Evolutionary conservation across 2,797 vertebrate genomes (phyloP).

Genomic region (Gymnoscopelus braueri): DNA sequence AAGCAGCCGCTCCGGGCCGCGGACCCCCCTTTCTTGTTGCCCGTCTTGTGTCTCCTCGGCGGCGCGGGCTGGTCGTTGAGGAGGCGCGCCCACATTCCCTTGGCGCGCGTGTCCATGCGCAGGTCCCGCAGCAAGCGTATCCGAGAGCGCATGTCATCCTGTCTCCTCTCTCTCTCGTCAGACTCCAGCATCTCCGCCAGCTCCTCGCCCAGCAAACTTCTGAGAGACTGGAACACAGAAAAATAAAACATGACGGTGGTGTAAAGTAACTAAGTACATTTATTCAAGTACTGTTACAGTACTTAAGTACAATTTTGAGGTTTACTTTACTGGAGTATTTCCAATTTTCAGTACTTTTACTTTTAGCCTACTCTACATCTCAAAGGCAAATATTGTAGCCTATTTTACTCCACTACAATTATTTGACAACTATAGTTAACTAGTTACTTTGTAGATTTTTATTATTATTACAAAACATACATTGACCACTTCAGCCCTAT

Average conservation of each 20-base stretch:
- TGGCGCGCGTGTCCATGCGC: constrained; percentile 83
- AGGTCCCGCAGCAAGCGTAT: constrained; percentile 85
- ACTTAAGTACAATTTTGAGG: too few species aligned
- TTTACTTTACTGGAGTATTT: too few species aligned
- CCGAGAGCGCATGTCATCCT: constrained; percentile 81
- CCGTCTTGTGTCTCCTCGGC: constrained; percentile 82
- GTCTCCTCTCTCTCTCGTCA: constrained; percentile 76
- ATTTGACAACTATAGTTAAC: too few species aligned
- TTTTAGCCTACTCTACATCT: too few species aligned
- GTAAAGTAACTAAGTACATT: too few species aligned
- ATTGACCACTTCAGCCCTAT: too few species aligned
- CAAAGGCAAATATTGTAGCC: too few species aligned
- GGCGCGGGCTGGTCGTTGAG: constrained; percentile 83
- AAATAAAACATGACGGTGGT: constrained; percentile 4
- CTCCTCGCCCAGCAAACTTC: constrained; percentile 84
- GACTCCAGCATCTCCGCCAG: constrained; percentile 83
- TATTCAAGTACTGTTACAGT: too few species aligned
- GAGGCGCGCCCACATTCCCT: constrained; percentile 87
- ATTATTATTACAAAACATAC: too few species aligned
- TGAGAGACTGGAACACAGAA: constrained; percentile 76
- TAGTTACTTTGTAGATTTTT: too few species aligned
- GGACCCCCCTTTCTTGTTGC: constrained; percentile 87
- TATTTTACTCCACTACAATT: too few species aligned
- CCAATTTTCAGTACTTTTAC: too few species aligned
- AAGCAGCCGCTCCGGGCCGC: constrained; percentile 90